These are phyloP conservation scores for Rhinopithecus roxellana DNA, from an alignment of 2,113 vertebrate species.

Conservation along the genomic window DNA sequence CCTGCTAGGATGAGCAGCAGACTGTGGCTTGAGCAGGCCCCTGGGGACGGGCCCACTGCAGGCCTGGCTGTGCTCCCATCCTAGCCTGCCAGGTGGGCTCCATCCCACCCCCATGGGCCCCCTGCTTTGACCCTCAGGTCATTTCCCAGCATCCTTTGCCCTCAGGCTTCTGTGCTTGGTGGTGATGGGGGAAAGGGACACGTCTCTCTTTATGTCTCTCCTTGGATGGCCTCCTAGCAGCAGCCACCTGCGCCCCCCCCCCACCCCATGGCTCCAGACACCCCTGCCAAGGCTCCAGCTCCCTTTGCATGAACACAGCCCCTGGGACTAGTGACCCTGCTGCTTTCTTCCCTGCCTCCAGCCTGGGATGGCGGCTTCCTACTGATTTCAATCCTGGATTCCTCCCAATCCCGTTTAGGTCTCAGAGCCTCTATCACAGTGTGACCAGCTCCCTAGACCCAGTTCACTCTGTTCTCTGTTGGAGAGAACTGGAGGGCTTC, in stretches of 20 bases:
- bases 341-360: too few species aligned
- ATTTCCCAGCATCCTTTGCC: neutral
- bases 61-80: fast-evolving
- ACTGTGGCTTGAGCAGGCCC: neutral
- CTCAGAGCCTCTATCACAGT: neutral
- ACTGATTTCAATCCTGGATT: neutral
- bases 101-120: neutral
- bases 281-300: neutral
- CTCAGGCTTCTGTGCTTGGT: neutral
- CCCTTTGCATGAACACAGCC: fast-evolving
- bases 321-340: neutral
- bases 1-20: neutral
- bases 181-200: neutral
- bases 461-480: too few species aligned
- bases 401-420: fast-evolving
- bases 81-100: fast-evolving
- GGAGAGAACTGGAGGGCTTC: neutral
- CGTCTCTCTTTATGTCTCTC: fast-evolving
- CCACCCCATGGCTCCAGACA: neutral
- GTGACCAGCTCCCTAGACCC: neutral
- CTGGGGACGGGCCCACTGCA: neutral
- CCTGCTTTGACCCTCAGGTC: neutral
- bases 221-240: neutral
- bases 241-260: neutral
- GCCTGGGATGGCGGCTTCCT: neutral